Conservation (phyloP, 2,113 vertebrate genomes). For the Tympanuchus pallidicinctus region DNA sequence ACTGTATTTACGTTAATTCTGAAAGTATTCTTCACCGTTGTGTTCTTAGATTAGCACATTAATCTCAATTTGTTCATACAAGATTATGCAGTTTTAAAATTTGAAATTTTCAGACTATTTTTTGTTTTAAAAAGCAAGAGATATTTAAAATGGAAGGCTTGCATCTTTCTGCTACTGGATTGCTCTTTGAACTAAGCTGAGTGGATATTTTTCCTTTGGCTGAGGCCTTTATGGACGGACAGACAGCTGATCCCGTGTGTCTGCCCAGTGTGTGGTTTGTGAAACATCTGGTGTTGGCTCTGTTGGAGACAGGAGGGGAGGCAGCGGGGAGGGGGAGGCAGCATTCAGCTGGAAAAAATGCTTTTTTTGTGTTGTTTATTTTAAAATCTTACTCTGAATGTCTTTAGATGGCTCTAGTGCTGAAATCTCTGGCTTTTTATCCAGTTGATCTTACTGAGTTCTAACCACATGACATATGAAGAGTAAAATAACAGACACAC, state of each 20-base stretch:
- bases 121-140: neutral
- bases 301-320: neutral
- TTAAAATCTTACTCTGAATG: neutral
- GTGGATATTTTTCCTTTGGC: conserved; percentile 21
- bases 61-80: neutral
- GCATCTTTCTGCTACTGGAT: neutral
- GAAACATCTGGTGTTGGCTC: conserved; percentile 49
- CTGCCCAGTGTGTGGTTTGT: conserved; percentile 34
- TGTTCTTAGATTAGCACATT: neutral
- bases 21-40: neutral
- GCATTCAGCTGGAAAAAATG: neutral
- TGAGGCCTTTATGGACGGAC: conserved; percentile 3
- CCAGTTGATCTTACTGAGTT: neutral
- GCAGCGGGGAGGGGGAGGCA: neutral
- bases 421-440: neutral
- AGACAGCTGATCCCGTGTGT: conserved; percentile 28
- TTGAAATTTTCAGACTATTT: neutral
- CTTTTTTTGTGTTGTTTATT: conserved; percentile 16
- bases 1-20: neutral
- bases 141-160: neutral
- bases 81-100: neutral
- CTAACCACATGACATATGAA: neutral
- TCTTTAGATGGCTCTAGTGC: neutral
- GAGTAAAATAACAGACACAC: neutral
- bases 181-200: conserved; percentile 29